Percentiles rank a stretch among this genome's conserved stretches.
phyloP scores from a whole-genome alignment of 2,113 vertebrate genomes.

The Pampusana beccarii region DNA sequence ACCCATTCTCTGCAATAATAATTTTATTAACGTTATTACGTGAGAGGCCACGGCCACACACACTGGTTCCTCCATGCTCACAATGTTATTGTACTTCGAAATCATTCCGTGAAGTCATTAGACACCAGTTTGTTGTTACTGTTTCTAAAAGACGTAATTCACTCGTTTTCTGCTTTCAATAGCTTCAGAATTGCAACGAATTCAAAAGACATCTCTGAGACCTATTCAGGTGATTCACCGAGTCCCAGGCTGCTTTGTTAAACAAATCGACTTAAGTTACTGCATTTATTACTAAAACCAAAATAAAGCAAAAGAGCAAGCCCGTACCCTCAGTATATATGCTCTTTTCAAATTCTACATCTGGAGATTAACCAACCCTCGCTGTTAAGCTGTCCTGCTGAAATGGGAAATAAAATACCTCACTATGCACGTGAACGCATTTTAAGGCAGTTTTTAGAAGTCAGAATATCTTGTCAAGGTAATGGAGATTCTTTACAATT shows the following conservation, averaged over 20 bases:
- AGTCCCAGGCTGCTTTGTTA: constrained; percentile 4
- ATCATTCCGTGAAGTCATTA: constrained; percentile 52
- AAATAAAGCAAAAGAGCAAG: neutral
- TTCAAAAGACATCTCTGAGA: constrained; percentile 46
- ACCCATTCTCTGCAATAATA: neutral
- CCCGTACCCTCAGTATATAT: neutral
- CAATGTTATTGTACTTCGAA: constrained; percentile 35
- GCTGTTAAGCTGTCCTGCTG: neutral
- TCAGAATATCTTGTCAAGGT: neutral
- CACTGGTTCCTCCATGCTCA: neutral
- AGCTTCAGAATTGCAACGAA: constrained; percentile 20
- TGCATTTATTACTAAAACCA: neutral
- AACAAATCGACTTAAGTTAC: constrained; percentile 1
- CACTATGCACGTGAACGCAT: neutral
- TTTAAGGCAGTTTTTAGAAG: neutral
- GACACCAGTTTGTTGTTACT: constrained; percentile 34
- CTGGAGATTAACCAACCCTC: neutral
- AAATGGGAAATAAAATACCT: neutral
- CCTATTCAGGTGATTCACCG: constrained; percentile 6
- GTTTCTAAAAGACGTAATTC: constrained; percentile 40
- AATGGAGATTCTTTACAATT: neutral
- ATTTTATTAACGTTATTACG: neutral
- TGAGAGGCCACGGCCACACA: neutral
- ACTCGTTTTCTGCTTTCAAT: neutral
- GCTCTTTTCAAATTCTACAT: neutral